Evolutionary conservation across 37 sponge, comb jelly and placozoan species (phyloP), one percentile per base, ranked within the genome.

Genomic region (Beroe forskalii): DNA sequence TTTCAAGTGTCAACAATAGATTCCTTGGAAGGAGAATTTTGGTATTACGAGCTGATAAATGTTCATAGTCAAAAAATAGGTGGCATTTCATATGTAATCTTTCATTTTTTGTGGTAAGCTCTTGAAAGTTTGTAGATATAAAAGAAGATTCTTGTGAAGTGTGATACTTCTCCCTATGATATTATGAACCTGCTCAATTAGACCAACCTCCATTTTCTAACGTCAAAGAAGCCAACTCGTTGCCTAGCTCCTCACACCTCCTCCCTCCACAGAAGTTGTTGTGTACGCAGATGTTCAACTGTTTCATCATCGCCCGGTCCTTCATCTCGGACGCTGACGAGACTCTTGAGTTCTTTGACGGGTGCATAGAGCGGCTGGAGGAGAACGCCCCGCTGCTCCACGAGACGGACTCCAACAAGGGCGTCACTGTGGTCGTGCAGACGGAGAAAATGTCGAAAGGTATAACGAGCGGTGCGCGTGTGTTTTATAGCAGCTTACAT

Each of bases 321-420:
- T 80, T 80, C 22, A 41, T 80, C n/a, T 80, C 86, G 48, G 86
- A 80, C 86, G 22, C 55, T 43, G 86, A 80, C 86, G 86, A 80
- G 27, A 80, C 86, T 20, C 48, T 80, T 24, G 86, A 80, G 86
- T 80, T 80, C 55, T 80, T 80, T 80, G 86, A 80, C 55, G 86
- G 86, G 19, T 80, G 86, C 42, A 80, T 80, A 23, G 86, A 80
- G 55, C 39, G 55, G 86, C 55, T 80, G 30, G 86, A 44, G 17
- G 44, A 80, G 37, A 17, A 41, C 48, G 55, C 44, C 0, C 55
- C 86, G 1, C 28, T 80, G 30, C 86, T 80, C 14, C 55, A 44
- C 30, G 55, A 41, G 17, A 80, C 44, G 0, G 55, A 44, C 35
- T 41, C 44, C 27, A 80, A 80, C 27, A 32, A 37, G 19, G 86